Base-by-base conservation (phyloP, 2,113 vertebrate genomes). In the Ophthalmolycus amberensis region DNA sequence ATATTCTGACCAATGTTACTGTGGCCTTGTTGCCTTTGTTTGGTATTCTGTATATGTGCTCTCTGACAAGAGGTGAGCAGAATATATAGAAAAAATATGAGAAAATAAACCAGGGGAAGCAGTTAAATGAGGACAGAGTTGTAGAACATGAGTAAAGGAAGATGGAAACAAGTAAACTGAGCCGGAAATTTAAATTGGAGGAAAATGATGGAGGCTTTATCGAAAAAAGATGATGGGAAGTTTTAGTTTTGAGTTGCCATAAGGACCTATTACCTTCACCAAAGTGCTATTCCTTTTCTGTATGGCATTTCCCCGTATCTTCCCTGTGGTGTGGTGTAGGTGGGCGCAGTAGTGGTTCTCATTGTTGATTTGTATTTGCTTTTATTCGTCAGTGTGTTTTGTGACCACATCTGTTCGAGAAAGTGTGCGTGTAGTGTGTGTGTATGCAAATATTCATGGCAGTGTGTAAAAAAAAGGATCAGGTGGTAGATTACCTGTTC, bases 401-500 rank as follows among this genome's bases (percentile, higher is more conserved):
- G 15, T 52, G 70, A 15, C 9, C 10, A 12, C 8, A 10, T 27
- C 6, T 68, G 69, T 59, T n/a, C 7, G 38, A 22, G 6, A 25
- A n/a, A 20, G 27, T 37, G 58, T 50, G 56, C 11, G 25, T 56
- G 48, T 46, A 34, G 54, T 34, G 46, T 48, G 9, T 40, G 27
- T 52, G n/a, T 22, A 0, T 9, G 37, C 12, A 32, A 3, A 40
- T 5, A 2, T 75, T 15, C 8, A 18, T 40, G 7, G 2, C 16
- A 42, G 56, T 56, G 59, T 74, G 40, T 81, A 34, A 29, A 52
- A 22, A 22, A 71, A 9, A 66, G 37, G 46, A 69, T 77, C 77
- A 72, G 67, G 68, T 81, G 54, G 40, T 27, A 54, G 37, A 72
- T 54, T 67, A 72, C 32, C 71, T 71, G 52, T 71, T 80, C 29